Conservation (phyloP, 1,140 invertebrate species). For the Leptestheria dahalacensis region DNA sequence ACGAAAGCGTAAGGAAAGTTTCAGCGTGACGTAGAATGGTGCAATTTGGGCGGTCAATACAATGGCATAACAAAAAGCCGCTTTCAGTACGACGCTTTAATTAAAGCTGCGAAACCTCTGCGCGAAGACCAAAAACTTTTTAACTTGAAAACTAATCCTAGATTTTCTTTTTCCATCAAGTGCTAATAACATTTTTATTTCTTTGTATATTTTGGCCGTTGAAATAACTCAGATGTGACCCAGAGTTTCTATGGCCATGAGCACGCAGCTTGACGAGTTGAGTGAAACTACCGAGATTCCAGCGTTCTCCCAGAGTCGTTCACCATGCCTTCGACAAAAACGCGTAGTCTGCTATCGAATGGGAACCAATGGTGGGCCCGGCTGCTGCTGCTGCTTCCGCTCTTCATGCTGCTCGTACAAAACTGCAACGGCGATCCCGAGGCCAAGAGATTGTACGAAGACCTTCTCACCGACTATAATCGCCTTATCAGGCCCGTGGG, state of each 20-base stretch:
- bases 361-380: no score
- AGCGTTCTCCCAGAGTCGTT: not conserved
- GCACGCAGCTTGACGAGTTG: not conserved
- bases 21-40: no score
- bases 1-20: no score
- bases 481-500: conserved; percentile 89
- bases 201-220: not conserved
- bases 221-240: not conserved
- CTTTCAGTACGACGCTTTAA: no score
- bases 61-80: not conserved
- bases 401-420: not conserved
- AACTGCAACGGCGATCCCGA: conserved; percentile 48
- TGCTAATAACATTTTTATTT: not conserved
- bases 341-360: no score
- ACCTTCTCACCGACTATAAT: conserved; percentile 92
- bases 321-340: not conserved
- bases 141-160: not conserved
- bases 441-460: conserved; percentile 86
- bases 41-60: not conserved
- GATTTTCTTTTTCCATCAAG: no score
- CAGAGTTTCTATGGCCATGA: not conserved
- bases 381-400: not conserved
- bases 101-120: not conserved
- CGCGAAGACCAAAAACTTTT: not conserved
- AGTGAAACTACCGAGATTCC: no score